Evolutionary conservation across 2,797 vertebrate species (phyloP), one percentile per base, ranked within the genome.

Genomic region (Pelodytes ibericus): DNA sequence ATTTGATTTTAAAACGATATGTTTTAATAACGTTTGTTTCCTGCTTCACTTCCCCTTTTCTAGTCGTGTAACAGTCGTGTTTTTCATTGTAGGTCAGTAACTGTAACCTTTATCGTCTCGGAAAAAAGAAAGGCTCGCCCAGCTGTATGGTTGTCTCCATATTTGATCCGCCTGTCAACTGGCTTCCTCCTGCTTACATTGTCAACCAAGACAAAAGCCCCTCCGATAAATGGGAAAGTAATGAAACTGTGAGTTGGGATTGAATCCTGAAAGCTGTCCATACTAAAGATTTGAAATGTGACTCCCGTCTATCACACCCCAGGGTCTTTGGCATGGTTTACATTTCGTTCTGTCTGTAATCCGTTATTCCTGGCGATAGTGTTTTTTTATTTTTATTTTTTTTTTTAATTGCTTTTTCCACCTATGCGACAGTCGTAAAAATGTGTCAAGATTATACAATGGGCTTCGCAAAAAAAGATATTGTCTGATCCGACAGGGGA

Each of bases 111-210:
- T 99, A 99, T 85, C 96, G 97, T 49, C 92, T 99, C 86, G 98
- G 98, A 68, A 99, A 99, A 88, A 99, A 99, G 93, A 98, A 97
- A 77, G 96, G 98, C 1, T 94, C 99, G 31, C 98, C 98, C 71
- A 99, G 97, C 88, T 94, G 96, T 74, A 99, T 99, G 98, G 98
- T 99, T 85, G 98, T 99, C 58, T 99, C 98, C 3, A 99, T 99
- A 86, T 99, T 99, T 69, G 98, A 99, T 86, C 98, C 98, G 25
- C 98, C 98, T 0, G 98, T 99, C 47, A 99, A 99, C 84, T 99
- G 98, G 98, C 94, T 99, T 84, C 98, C 98, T 70, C 98, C 98
- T 26, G 97, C 95, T 66, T 99, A 99, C n/a, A 80, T 95, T 60
- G 97, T 99, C 65, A 99, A 99, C 90, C 97, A 98, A 86, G 98